Evolutionary conservation across 2,113 vertebrate genomes (phyloP).

Genomic region (Percopsis transmontana): DNA sequence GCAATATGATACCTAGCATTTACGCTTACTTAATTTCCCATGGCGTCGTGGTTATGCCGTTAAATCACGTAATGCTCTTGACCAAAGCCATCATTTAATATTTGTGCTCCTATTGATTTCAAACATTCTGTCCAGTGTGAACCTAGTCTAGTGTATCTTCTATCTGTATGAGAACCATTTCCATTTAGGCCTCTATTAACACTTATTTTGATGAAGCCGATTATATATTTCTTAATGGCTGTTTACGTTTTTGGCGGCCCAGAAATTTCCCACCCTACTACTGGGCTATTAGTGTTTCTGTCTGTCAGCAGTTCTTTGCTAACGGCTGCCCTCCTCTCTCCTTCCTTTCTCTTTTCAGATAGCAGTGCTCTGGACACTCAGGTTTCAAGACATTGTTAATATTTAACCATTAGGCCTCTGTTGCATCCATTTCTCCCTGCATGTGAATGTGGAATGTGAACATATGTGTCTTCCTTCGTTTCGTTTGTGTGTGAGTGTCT

Average conservation of each 20-base stretch:
- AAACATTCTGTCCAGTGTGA: neutral
- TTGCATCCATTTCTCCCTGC: slow-evolving; percentile 75
- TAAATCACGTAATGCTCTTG: slow-evolving; percentile 15
- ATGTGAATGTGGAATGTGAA: slow-evolving; percentile 16
- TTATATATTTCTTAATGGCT: too few species aligned
- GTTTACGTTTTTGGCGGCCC: neutral
- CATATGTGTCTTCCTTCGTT: slow-evolving; percentile 4
- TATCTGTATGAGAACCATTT: too few species aligned
- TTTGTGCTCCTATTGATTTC: slow-evolving; percentile 10
- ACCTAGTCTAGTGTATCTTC: too few species aligned
- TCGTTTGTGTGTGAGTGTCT: slow-evolving; percentile 3
- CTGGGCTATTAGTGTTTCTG: neutral
- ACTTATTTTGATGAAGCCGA: too few species aligned
- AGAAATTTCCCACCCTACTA: slow-evolving; percentile 20
- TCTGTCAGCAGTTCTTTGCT: slow-evolving; percentile 60
- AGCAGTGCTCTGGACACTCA: slow-evolving; percentile 94
- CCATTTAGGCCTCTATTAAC: neutral
- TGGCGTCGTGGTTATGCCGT: slow-evolving; percentile 29
- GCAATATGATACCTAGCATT: slow-evolving; percentile 33
- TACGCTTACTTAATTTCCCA: slow-evolving; percentile 36
- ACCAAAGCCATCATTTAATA: slow-evolving; percentile 22
- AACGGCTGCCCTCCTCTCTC: slow-evolving; percentile 80
- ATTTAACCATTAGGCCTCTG: slow-evolving; percentile 72
- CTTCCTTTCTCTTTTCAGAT: slow-evolving; percentile 90
- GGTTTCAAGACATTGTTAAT: slow-evolving; percentile 84